phyloP scores from a whole-genome alignment of 2,888 invertebrate species.

The Helleia helle region DNA sequence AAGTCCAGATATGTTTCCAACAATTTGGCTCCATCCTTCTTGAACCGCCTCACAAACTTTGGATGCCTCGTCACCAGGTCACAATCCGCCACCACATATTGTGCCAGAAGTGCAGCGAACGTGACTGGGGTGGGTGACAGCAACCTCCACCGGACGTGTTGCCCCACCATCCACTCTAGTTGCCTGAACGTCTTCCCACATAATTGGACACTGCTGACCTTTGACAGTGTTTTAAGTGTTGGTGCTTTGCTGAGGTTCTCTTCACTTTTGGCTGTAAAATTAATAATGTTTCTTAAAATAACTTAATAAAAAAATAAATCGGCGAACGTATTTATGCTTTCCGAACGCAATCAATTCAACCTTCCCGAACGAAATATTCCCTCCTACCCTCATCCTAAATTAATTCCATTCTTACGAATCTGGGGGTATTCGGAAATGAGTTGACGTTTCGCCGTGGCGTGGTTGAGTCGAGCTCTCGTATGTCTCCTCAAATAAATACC shows the following conservation, averaged over 20 bases:
- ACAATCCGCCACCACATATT: constrained; percentile 50
- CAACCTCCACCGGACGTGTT: constrained; percentile 56
- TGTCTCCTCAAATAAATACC: too few species aligned
- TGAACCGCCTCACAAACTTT: constrained; percentile 51
- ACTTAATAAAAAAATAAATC: too few species aligned
- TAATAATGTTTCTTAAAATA: too few species aligned
- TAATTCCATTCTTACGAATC: too few species aligned
- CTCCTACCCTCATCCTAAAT: too few species aligned
- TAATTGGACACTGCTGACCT: constrained; percentile 46
- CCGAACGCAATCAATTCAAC: too few species aligned
- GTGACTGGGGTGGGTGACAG: constrained; percentile 55
- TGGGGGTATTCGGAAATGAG: too few species aligned
- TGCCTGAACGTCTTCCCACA: constrained; percentile 59
- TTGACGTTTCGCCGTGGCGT: too few species aligned
- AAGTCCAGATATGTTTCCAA: constrained; percentile 55
- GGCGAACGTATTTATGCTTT: too few species aligned
- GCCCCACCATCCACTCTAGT: constrained; percentile 65
- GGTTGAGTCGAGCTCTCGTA: too few species aligned
- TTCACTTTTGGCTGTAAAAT: constrained; percentile 55
- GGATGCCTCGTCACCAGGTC: constrained; percentile 55
- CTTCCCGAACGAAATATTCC: too few species aligned
- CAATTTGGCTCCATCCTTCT: constrained; percentile 47
- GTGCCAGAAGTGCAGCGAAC: constrained; percentile 49
- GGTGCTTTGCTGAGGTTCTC: constrained; percentile 57
- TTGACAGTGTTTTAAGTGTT: constrained; percentile 46